These are phyloP conservation scores for Mastomys natalensis DNA, from an alignment of 2,113 vertebrate genomes.

Conservation along the genomic window DNA sequence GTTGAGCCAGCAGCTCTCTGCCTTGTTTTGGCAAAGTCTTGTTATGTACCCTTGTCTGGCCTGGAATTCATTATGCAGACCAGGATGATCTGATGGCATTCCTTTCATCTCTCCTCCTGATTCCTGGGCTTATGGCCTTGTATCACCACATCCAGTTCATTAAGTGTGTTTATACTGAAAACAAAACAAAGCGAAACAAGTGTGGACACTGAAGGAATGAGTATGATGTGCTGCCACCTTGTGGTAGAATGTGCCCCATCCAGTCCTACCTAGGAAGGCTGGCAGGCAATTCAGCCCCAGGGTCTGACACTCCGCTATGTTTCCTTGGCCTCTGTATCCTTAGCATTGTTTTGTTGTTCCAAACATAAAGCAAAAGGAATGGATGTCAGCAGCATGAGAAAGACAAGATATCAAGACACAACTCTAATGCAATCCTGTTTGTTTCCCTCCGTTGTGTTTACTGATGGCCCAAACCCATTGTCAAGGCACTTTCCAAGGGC, in stretches of 20 bases:
- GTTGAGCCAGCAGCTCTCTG: neutral
- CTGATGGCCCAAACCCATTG: neutral
- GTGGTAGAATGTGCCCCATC: neutral
- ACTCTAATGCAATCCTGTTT: neutral
- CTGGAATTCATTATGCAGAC: neutral
- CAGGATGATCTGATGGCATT: neutral
- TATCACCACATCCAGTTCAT: neutral
- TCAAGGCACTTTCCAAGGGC: neutral
- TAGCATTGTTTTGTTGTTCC: neutral
- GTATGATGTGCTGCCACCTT: conserved; percentile 62
- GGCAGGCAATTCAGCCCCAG: neutral
- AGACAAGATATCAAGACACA: neutral
- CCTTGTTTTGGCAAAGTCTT: neutral
- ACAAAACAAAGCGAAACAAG: too few species aligned
- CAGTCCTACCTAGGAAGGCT: neutral
- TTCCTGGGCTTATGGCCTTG: neutral
- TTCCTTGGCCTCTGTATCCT: neutral
- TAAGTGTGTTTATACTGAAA: neutral
- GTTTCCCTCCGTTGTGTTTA: neutral
- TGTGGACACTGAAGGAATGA: neutral
- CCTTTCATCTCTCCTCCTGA: neutral
- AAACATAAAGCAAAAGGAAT: neutral
- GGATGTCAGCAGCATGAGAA: neutral
- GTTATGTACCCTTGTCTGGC: neutral
- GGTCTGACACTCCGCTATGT: neutral